Evolutionary conservation across 2,797 vertebrate genomes (phyloP).

Genomic region (Gymnodraco acuticeps): DNA sequence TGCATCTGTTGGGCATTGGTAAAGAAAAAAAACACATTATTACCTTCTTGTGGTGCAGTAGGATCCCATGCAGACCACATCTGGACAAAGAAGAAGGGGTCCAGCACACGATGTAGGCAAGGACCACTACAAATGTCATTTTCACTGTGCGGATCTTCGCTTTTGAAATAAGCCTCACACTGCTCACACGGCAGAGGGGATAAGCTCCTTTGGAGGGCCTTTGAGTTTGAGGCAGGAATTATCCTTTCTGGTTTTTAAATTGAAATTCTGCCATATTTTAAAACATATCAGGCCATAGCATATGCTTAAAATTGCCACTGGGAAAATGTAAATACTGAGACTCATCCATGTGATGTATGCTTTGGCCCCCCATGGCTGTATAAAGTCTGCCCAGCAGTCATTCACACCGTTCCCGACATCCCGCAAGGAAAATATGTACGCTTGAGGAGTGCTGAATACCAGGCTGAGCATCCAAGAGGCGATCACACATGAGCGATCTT

Average conservation of each 20-base stretch:
- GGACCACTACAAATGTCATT: constrained; percentile 98
- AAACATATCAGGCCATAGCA: constrained; percentile 97
- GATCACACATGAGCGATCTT: constrained; percentile 90
- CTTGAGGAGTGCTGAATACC: constrained; percentile 93
- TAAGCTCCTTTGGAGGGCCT: constrained; percentile 67
- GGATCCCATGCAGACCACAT: constrained; percentile 99
- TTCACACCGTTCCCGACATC: constrained; percentile 92
- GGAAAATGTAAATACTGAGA: constrained; percentile 94
- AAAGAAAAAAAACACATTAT: not conserved
- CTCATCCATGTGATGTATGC: constrained; percentile 98
- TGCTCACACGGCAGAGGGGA: constrained; percentile 92
- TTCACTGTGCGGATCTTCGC: constrained; percentile 98
- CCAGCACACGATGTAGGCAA: constrained; percentile 97
- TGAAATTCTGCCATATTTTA: constrained; percentile 98
- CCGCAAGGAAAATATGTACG: constrained; percentile 93
- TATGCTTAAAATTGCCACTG: constrained; percentile 90
- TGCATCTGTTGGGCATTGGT: not conserved
- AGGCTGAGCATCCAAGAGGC: constrained; percentile 94
- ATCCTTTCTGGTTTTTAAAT: constrained; percentile 89
- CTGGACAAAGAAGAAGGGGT: constrained; percentile 98
- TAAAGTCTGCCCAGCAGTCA: constrained; percentile 97
- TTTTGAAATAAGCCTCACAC: constrained; percentile 94
- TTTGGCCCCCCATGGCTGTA: constrained; percentile 95
- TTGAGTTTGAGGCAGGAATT: constrained; percentile 74
- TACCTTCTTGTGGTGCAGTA: constrained; percentile 95